Conservation (phyloP, 1,140 invertebrate genomes). For the Chironomus striatipennis region DNA sequence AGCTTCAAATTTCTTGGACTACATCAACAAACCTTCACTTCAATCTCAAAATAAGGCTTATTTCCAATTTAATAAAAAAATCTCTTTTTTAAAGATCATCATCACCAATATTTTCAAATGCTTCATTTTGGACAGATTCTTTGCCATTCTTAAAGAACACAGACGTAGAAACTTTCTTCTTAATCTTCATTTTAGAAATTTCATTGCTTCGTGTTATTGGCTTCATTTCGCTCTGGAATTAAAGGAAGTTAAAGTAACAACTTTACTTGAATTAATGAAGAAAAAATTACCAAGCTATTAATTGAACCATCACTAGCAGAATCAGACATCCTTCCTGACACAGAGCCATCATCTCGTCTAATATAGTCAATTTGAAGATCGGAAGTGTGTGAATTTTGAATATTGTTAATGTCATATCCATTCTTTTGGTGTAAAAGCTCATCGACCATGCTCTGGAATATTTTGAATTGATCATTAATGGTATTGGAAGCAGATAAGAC, state of each 20-base stretch:
- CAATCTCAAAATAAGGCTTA: no score
- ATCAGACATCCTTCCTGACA: constrained; percentile 32
- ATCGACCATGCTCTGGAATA: constrained; percentile 71
- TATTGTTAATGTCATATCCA: constrained; percentile 37
- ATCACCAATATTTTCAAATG: constrained; percentile 83
- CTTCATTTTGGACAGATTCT: constrained; percentile 74
- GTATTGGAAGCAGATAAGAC: no score
- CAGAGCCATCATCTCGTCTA: constrained; percentile 18
- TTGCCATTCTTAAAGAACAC: constrained; percentile 52
- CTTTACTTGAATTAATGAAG: no score
- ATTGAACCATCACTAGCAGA: constrained; percentile 31
- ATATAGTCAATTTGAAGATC: constrained; percentile 10
- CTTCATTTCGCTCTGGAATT: constrained; percentile 25
- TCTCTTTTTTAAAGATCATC: constrained; percentile 62
- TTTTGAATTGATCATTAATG: not conserved
- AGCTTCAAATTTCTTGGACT: no score
- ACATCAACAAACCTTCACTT: no score
- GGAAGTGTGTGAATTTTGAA: constrained; percentile 14
- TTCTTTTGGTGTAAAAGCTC: constrained; percentile 79
- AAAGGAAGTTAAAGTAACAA: constrained; percentile 41
- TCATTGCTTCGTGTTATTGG: constrained; percentile 30
- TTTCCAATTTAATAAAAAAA: no score
- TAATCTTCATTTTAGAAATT: constrained; percentile 41
- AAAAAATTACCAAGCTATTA: constrained; percentile 37
- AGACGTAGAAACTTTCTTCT: constrained; percentile 45